These are phyloP conservation scores for Lydus trimaculatus DNA, from an alignment of 2,888 invertebrate species.

Conservation along the genomic window DNA sequence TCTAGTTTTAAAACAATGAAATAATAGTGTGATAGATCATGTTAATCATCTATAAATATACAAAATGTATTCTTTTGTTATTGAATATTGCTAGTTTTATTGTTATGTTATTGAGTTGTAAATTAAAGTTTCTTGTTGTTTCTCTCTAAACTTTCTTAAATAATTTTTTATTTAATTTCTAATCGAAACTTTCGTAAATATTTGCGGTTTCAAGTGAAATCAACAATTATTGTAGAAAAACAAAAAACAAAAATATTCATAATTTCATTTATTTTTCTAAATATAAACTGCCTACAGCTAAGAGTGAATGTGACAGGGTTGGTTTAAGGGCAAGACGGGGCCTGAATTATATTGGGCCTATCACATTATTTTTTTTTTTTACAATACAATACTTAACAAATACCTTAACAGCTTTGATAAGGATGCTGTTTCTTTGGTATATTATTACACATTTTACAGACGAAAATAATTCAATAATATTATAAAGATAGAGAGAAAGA, in stretches of 20 bases:
- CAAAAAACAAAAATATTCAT: slow-evolving; percentile 4
- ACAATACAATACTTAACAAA: slow-evolving; percentile 60
- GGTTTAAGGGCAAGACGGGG: slow-evolving; percentile 58
- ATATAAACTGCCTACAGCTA: slow-evolving; percentile 62
- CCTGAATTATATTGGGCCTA: slow-evolving; percentile 60
- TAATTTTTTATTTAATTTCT: neutral
- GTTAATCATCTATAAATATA: slow-evolving; percentile 18
- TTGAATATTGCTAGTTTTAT: slow-evolving; percentile 8
- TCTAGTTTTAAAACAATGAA: slow-evolving; percentile 13
- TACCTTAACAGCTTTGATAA: slow-evolving; percentile 56
- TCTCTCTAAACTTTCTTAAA: no score
- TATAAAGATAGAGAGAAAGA: neutral
- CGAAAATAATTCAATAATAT: neutral
- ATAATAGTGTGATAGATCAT: slow-evolving; percentile 9
- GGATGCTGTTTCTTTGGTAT: slow-evolving; percentile 61
- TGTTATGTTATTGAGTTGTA: slow-evolving; percentile 13
- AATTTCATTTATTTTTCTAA: slow-evolving; percentile 59
- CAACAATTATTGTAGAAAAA: neutral
- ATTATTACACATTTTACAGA: slow-evolving; percentile 61
- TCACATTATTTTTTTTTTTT: slow-evolving; percentile 60
- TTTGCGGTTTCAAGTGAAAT: neutral
- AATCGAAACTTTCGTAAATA: neutral
- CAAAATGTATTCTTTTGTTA: slow-evolving; percentile 25
- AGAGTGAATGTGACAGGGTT: slow-evolving; percentile 62
- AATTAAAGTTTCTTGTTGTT: slow-evolving; percentile 1